phyloP scores from a whole-genome alignment of 64 coral and sea anemone genomes.

The Actinia tenebrosa region DNA sequence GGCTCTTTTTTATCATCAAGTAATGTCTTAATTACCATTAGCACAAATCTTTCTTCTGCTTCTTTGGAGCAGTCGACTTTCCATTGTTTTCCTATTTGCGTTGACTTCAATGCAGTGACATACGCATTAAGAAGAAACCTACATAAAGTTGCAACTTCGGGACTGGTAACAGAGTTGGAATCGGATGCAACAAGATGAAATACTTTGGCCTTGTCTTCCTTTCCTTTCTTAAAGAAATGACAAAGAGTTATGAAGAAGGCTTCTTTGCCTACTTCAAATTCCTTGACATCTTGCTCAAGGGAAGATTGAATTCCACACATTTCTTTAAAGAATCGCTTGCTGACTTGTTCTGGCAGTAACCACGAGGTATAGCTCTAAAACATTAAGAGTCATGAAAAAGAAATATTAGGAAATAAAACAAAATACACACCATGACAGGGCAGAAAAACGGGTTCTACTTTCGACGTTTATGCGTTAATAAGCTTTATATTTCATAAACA shows the following conservation, averaged over 20 bases:
- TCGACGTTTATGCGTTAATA: too few relatives aligned
- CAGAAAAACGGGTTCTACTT: too few relatives aligned
- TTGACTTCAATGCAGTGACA: constrained; percentile 66
- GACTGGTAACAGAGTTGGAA: constrained; percentile 44
- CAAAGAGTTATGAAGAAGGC: constrained; percentile 57
- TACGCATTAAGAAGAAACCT: constrained; percentile 57
- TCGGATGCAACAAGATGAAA: constrained; percentile 75
- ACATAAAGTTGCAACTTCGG: constrained; percentile 48
- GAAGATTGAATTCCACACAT: constrained; percentile 45
- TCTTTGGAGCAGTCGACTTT: constrained; percentile 43
- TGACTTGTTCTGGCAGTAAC: constrained; percentile 47
- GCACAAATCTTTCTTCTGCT: constrained; percentile 69
- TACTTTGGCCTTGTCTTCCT: constrained; percentile 64
- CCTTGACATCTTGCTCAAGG: constrained; percentile 6
- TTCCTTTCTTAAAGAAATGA: constrained; percentile 55
- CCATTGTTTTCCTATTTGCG: constrained; percentile 54
- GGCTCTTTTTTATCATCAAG: constrained; percentile 48
- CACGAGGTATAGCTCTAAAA: constrained; percentile 37
- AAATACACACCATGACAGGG: too few relatives aligned
- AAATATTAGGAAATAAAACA: background rate
- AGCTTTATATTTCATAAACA: too few relatives aligned
- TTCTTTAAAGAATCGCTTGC: constrained; percentile 51
- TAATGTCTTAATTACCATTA: constrained; percentile 54
- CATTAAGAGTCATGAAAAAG: background rate
- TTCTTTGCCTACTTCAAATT: constrained; percentile 54